phyloP scores from a whole-genome alignment of 1,140 invertebrate genomes.

The Drosophila grimshawi region DNA sequence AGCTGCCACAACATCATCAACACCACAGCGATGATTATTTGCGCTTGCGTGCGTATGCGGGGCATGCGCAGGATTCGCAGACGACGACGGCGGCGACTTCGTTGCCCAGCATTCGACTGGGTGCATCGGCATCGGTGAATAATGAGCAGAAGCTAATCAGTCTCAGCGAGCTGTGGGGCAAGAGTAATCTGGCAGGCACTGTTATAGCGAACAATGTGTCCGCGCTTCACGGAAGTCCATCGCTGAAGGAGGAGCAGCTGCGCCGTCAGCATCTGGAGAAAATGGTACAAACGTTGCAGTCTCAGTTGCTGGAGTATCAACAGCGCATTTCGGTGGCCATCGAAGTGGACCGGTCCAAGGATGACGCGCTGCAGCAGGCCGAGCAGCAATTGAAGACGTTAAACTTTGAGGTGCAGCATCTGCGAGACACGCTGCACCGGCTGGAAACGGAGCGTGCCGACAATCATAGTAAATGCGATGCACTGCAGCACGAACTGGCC shows the following conservation, averaged over 20 bases:
- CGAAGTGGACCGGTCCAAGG: constrained; percentile 90
- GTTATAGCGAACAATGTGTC: constrained; percentile 40
- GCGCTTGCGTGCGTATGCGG: constrained; percentile 21
- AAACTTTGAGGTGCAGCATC: constrained; percentile 61
- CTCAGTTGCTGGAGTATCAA: constrained; percentile 89
- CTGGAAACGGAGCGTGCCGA: constrained; percentile 69
- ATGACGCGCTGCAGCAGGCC: constrained; percentile 88
- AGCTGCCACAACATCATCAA: constrained; percentile 53
- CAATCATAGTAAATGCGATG: constrained; percentile 46
- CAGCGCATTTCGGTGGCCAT: constrained; percentile 91
- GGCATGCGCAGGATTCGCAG: constrained; percentile 30
- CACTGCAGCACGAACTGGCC: constrained; percentile 72
- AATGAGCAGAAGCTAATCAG: constrained; percentile 79
- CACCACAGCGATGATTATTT: constrained; percentile 66
- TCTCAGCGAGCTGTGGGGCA: constrained; percentile 86
- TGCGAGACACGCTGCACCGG: constrained; percentile 57
- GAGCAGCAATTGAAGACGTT: constrained; percentile 85
- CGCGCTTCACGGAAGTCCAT: constrained; percentile 23
- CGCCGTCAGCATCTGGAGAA: constrained; percentile 90
- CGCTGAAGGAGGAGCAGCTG: constrained; percentile 90
- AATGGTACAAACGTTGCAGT: constrained; percentile 90
- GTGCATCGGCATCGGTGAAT: constrained; percentile 24
- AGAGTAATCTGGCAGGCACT: constrained; percentile 71
- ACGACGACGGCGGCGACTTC: constrained; percentile 41
- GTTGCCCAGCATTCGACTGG: constrained; percentile 61